Evolutionary conservation across 2,888 invertebrate genomes (phyloP).

Genomic region (Ophioninae sp.): DNA sequence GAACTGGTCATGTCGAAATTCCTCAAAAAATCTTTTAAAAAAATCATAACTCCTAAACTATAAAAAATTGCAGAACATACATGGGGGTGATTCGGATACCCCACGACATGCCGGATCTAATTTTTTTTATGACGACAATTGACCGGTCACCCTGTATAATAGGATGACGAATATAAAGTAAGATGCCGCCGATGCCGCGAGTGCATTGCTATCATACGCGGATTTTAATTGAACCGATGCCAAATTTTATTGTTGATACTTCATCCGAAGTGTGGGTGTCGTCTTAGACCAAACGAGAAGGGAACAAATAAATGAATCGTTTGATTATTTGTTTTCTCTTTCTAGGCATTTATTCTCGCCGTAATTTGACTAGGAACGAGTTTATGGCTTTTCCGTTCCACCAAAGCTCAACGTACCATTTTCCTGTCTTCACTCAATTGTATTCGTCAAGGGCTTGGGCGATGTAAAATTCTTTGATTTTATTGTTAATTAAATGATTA

Average conservation of each 20-base stretch:
- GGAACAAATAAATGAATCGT: slow-evolving; percentile 37
- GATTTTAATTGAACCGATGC: slow-evolving; percentile 52
- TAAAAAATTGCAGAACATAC: too few species aligned
- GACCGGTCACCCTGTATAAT: too few species aligned
- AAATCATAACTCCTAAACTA: too few species aligned
- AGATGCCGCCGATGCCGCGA: neutral
- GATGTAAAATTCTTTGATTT: too few species aligned
- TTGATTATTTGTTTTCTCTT: slow-evolving; percentile 17
- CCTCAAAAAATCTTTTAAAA: too few species aligned
- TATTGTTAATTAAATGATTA: too few species aligned
- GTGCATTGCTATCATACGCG: slow-evolving; percentile 13
- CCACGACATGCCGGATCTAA: too few species aligned
- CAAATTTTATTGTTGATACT: slow-evolving; percentile 46
- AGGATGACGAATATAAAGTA: slow-evolving; percentile 10
- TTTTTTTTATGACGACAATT: too few species aligned
- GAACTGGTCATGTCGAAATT: too few species aligned
- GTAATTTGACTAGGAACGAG: neutral
- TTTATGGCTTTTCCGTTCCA: neutral
- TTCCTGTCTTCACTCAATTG: too few species aligned
- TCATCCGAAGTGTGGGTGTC: slow-evolving; percentile 44
- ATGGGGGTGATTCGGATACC: too few species aligned
- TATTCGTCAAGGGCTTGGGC: neutral
- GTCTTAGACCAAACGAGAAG: slow-evolving; percentile 19
- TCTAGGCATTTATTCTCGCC: slow-evolving; percentile 14
- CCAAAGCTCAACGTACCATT: neutral